Percentiles rank a stretch among this genome's conserved stretches.
Conservation (phyloP, 2,888 invertebrate genomes). For the Thalpophila matura region DNA sequence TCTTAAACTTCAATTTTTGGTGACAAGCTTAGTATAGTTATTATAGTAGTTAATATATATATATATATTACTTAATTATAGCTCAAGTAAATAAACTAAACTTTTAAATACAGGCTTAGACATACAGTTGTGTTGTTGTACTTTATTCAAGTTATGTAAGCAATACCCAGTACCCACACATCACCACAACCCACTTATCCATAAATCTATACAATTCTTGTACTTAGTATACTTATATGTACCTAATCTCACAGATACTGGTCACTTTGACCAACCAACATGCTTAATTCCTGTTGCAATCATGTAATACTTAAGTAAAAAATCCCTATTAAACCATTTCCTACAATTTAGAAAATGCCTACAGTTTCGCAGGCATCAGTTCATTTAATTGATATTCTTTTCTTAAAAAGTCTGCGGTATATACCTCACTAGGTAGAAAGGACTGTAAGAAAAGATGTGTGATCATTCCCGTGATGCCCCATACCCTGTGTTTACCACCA, state of each 20-base stretch:
- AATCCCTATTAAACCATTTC: not conserved
- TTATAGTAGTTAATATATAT: too few species aligned
- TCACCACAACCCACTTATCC: too few species aligned
- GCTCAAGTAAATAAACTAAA: too few species aligned
- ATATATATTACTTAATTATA: too few species aligned
- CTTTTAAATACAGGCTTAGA: too few species aligned
- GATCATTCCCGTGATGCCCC: constrained; percentile 95
- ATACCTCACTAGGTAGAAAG: constrained; percentile 76
- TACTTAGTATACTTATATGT: not conserved
- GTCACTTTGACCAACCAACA: not conserved
- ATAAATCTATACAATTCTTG: constrained; percentile 6
- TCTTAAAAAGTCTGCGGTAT: constrained; percentile 75
- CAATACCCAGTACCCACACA: too few species aligned
- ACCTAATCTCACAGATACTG: not conserved
- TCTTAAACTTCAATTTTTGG: too few species aligned
- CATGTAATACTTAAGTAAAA: not conserved
- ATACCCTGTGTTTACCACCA: constrained; percentile 91
- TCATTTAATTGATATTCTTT: constrained; percentile 75
- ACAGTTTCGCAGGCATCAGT: constrained; percentile 65
- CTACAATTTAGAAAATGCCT: constrained; percentile 6
- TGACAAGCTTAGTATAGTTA: too few species aligned
- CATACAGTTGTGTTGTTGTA: too few species aligned
- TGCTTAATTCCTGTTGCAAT: not conserved
- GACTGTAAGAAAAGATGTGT: constrained; percentile 92
- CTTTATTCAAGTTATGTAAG: too few species aligned